Conservation (phyloP, 2,888 invertebrate genomes). For the Drosophila niveifrons region DNA sequence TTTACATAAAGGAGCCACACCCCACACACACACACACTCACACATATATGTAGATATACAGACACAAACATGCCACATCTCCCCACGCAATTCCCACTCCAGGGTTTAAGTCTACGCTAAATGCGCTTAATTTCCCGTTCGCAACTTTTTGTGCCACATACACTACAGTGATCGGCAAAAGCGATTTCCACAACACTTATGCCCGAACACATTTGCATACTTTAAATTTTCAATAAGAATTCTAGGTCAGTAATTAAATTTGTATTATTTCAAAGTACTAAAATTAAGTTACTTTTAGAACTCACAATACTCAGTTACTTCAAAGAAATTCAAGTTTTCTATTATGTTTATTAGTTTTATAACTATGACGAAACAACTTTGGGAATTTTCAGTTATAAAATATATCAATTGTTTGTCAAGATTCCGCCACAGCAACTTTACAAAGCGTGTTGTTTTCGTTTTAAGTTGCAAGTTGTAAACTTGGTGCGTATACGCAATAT, state of each 20-base stretch:
- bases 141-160: slow-evolving; percentile 49
- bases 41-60: background rate
- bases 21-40: slow-evolving; percentile 6
- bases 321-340: too few relatives aligned
- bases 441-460: background rate
- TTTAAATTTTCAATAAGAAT: background rate
- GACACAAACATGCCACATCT: slow-evolving; percentile 1
- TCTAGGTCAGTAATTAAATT: background rate
- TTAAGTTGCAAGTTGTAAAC: background rate
- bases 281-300: too few relatives aligned
- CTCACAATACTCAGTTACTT: too few relatives aligned
- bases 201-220: background rate
- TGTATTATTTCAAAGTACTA: too few relatives aligned
- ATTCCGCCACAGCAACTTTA: too few relatives aligned
- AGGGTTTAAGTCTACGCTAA: slow-evolving; percentile 51
- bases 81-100: background rate
- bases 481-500: background rate
- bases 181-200: background rate
- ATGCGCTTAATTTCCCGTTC: slow-evolving; percentile 75
- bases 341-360: too few relatives aligned
- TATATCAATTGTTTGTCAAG: too few relatives aligned
- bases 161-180: background rate
- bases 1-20: slow-evolving; percentile 51
- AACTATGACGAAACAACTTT: too few relatives aligned
- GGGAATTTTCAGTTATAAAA: too few relatives aligned